Evolutionary conservation across 2,113 vertebrate genomes (phyloP).

Genomic region (Podarcis raffonei): DNA sequence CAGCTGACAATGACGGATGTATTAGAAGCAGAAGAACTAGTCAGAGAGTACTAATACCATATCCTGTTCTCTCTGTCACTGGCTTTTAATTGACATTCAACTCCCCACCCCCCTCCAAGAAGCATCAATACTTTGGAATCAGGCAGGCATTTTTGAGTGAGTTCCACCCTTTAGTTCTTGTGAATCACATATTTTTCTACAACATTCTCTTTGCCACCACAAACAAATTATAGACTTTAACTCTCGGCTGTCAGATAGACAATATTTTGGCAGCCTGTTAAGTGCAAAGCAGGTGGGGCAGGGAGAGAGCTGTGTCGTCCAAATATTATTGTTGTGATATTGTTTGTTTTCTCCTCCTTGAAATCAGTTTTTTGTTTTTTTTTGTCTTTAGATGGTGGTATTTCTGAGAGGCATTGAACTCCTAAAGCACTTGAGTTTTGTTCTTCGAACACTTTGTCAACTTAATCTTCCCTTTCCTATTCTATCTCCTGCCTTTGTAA

Average conservation of each 20-base stretch:
- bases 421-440: background rate
- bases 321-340: background rate
- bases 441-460: conserved; percentile 28
- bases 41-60: conserved; percentile 59
- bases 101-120: conserved; percentile 51
- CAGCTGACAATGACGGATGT: conserved; percentile 68
- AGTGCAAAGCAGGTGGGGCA: background rate
- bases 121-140: conserved; percentile 34
- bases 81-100: conserved; percentile 57
- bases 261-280: conserved; percentile 33
- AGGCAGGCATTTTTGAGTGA: conserved; percentile 30
- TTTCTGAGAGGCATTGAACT: conserved; percentile 26
- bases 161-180: conserved; percentile 21
- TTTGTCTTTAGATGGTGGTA: background rate
- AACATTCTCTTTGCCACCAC: conserved; percentile 38
- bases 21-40: conserved; percentile 40
- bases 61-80: conserved; percentile 46
- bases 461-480: background rate
- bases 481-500: conserved; percentile 2
- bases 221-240: conserved; percentile 34
- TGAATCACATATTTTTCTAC: conserved; percentile 16
- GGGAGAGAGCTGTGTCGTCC: background rate
- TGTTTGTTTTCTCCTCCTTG: background rate
- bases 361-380: background rate
- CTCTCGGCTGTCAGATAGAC: background rate